Evolutionary conservation across 2,113 vertebrate species (phyloP).

Genomic region (Syngnathus scovelli): DNA sequence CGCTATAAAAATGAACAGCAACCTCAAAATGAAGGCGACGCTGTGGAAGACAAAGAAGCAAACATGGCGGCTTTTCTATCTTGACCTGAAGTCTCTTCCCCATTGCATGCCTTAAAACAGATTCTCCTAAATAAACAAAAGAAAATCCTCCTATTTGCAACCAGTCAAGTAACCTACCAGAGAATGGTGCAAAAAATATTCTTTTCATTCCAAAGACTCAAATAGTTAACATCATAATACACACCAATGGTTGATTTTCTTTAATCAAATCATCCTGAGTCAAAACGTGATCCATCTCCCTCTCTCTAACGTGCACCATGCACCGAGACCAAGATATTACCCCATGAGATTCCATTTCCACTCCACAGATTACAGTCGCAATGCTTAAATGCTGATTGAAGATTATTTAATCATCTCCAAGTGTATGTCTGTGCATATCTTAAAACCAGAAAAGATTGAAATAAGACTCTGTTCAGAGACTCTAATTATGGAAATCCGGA

Average conservation of each 20-base stretch:
- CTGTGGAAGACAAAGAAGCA: constrained; percentile 60
- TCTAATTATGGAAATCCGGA: constrained; percentile 64
- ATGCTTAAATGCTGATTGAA: constrained; percentile 65
- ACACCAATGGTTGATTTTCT: constrained; percentile 38
- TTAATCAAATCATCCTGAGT: constrained; percentile 20
- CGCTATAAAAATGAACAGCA: constrained; percentile 52
- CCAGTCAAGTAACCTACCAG: not conserved
- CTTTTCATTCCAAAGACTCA: not conserved
- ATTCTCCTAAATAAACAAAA: not conserved
- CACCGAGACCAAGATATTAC: constrained; percentile 37
- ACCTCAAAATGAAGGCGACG: constrained; percentile 27
- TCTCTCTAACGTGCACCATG: constrained; percentile 2
- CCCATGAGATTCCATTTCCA: constrained; percentile 47
- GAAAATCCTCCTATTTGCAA: not conserved
- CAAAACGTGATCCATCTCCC: constrained; percentile 29
- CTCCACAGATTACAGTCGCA: constrained; percentile 48
- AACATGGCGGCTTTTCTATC: constrained; percentile 39
- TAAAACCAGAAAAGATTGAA: constrained; percentile 50
- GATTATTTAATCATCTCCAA: constrained; percentile 59
- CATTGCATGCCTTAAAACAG: not conserved
- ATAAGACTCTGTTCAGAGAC: constrained; percentile 56
- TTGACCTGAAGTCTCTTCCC: not conserved
- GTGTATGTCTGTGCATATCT: constrained; percentile 64
- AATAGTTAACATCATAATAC: constrained; percentile 15
- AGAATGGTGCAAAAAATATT: not conserved